Evolutionary conservation across 2,113 vertebrate species (phyloP), one percentile per base, ranked within the genome.

Genomic region (Anseranas semipalmata): DNA sequence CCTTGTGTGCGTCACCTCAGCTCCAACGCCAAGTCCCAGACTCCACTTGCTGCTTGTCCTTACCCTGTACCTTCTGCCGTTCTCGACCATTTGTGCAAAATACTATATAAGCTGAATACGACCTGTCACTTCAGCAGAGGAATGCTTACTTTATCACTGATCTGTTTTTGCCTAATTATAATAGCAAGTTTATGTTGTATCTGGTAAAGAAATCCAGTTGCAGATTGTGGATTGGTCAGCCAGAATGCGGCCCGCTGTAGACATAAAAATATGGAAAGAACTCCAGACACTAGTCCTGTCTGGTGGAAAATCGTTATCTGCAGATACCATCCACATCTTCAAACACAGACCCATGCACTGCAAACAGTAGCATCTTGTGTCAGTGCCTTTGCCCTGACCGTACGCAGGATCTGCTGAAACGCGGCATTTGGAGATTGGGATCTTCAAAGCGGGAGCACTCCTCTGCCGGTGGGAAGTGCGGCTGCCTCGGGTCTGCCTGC

Each of bases 221-320:
- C 19, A 39, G 76, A 63, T 55, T 60, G 33, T 67, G 83, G 52
- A 75, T 70, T 92, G 88, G 86, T 94, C 88, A 95, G 80, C 76
- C 90, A 93, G 83, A 95, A 65, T 91, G 46, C 9, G 1, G 39
- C 68, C 32, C 2, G 6, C 62, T 58, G 56, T 53, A 90, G 94
- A 91, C 92, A 85, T 79, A 74, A 85, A 97, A 95, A 92, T 92
- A 89, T 32, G 45, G 86, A 82, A 95, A 92, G 80, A 89, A 91
- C 86, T 92, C 84, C 91, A 95, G 92, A 87, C 71, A n/a, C 71
- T 71, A 87, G 25, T 79, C 37, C 62, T 87, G 81, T 87, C 90
- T 94, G 74, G 45, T 81, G 81, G 89, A 96, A 96, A 96, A 91
- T 65, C 78, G n/a, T 95, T 95, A 94, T 95, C 94, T 95, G 95